These are phyloP conservation scores for Anoplius nigerrimus DNA, from an alignment of 2,888 invertebrate species.

Conservation along the genomic window DNA sequence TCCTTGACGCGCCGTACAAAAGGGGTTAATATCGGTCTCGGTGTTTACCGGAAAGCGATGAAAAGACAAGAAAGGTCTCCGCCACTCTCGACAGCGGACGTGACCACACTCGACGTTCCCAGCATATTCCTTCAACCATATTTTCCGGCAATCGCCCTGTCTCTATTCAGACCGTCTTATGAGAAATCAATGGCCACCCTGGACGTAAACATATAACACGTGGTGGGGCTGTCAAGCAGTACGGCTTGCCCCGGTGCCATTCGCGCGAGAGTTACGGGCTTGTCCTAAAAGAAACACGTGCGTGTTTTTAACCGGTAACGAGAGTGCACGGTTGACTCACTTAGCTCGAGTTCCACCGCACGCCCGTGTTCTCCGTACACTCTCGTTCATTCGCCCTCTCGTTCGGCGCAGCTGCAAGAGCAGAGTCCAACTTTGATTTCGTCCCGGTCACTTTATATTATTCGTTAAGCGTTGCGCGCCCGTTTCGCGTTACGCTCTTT, in stretches of 20 bases:
- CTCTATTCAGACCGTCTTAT: too few relatives aligned
- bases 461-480: slow-evolving; percentile 27
- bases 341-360: slow-evolving; percentile 36
- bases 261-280: too few relatives aligned
- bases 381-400: slow-evolving; percentile 7
- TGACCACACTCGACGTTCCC: too few relatives aligned
- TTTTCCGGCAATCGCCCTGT: too few relatives aligned
- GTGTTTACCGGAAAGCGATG: too few relatives aligned
- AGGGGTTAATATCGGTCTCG: slow-evolving; percentile 22
- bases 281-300: slow-evolving; percentile 42
- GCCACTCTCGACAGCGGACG: too few relatives aligned
- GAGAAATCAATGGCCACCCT: too few relatives aligned
- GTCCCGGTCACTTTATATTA: slow-evolving; percentile 30
- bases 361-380: slow-evolving; percentile 12
- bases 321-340: slow-evolving; percentile 49
- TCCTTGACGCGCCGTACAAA: slow-evolving; percentile 40
- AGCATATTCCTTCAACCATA: too few relatives aligned
- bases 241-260: too few relatives aligned
- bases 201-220: too few relatives aligned
- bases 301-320: slow-evolving; percentile 37
- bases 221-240: too few relatives aligned
- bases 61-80: too few relatives aligned
- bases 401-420: slow-evolving; percentile 45
- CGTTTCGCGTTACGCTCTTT: slow-evolving; percentile 29
- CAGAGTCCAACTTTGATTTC: slow-evolving; percentile 49